Evolutionary conservation across 2,888 invertebrate species (phyloP), one percentile per base, ranked within the genome.

Genomic region (Aspidapion aeneum): DNA sequence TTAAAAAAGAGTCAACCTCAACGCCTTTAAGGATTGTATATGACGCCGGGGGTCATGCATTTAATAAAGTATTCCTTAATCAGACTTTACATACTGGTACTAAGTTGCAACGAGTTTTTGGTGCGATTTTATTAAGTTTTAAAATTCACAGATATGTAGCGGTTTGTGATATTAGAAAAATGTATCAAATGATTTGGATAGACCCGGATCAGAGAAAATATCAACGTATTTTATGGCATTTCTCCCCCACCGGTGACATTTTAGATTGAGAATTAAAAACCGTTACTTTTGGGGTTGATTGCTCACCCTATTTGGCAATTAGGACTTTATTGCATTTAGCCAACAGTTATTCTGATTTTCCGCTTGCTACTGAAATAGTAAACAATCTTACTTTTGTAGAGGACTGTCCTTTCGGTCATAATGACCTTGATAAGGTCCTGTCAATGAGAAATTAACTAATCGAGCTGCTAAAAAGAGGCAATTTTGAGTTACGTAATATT

Each of bases 21-120:
- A 57, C 57, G 16, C 57, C 57, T n/a, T 12, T 57, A 16, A 16
- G 57, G 17, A n/a, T 57, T 12, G 57, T 57, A 2, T 57, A n/a
- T 18, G 57, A 57, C 21, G 57, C 57, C 1, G 21, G 57, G n/a
- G 21, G 57, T 57, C 21, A 21, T 3, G 57, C 21, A 16, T 57
- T 2, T 16, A 21, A 21, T 21, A 57, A 57, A 18, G 21, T 21
- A 2, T 57, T 22, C 7, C n/a, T 52, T 9, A 52, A 52, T n/a
- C 52, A 52, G 19, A 5, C 52, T 52, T 52, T 52, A n/a, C 52
- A 52, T 52, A 52, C 52, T 18, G 52, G 52, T 52, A 5, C 52
- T 5, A 52, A 52, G 19, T 19, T 52, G 17, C 52, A 52, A n/a
- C 17, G 52, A n/a, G 52, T 7, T n/a, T n/a, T n/a, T 52, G 17